Base-by-base conservation (phyloP, 2,113 vertebrate genomes). In the Garra rufa region DNA sequence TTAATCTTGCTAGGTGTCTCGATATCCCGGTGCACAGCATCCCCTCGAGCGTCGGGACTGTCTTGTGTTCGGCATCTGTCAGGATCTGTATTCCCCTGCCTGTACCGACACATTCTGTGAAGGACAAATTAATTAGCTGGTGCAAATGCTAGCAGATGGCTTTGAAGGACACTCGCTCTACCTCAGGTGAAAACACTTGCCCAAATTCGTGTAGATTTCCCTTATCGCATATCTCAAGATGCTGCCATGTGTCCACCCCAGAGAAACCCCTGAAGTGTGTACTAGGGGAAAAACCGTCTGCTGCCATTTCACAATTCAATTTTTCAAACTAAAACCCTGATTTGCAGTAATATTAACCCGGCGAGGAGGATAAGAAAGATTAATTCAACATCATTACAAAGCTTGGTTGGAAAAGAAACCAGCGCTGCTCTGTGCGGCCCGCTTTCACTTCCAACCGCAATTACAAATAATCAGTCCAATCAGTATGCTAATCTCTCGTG, bases 111-210 rank as follows among this genome's bases (percentile, higher is more conserved):
- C 41, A 61, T 81, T 30, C 52, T 41, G 84, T 75, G 92, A 93
- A 94, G 94, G 92, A 93, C 92, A 93, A 94, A 93, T 94, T 92
- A 93, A 94, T 94, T 94, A 93, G 91, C 61, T 80, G 24, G 77
- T 14, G 82, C 88, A 83, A 87, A 89, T 87, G 85, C 67, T 81
- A 92, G 89, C 92, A 93, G 93, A 92, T 92, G 93, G 92, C 89
- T 89, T 52, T 92, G 93, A 92, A 93, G 93, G 92, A 92, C 92
- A 89, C 76, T 81, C 14, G 82, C 65, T 67, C 69, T 69, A 91
- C 91, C 91, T 94, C 90, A 90, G 92, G 92, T 93, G 91, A 92
- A 88, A 90, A 85, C 86, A 44, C 83, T 89, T 89, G 83, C 86
- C 65, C 44, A 90, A 89, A 78, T 43, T 74, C 55, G 50, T 34